Conservation (phyloP, 1,140 invertebrate genomes). For the Bombus terrestris region DNA sequence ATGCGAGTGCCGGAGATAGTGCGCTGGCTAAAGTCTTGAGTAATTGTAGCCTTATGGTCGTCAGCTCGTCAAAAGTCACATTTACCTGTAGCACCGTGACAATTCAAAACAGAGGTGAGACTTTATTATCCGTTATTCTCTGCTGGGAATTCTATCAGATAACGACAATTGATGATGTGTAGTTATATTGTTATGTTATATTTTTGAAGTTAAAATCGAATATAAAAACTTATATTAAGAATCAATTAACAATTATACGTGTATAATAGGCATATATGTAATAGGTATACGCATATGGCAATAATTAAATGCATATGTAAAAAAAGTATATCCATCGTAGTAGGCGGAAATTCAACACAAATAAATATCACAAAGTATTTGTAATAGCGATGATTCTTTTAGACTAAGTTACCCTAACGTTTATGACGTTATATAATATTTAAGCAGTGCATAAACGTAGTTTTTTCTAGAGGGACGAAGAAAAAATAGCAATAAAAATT, state of each 20-base stretch:
- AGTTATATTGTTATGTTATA: neutral
- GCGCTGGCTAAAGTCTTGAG: constrained; percentile 67
- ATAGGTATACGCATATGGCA: too few relatives aligned
- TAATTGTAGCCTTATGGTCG: constrained; percentile 78
- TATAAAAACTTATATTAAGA: neutral
- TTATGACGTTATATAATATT: neutral
- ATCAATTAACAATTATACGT: too few relatives aligned
- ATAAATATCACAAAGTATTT: neutral
- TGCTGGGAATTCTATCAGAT: neutral
- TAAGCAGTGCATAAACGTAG: too few relatives aligned
- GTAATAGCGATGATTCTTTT: neutral
- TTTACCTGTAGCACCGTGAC: constrained; percentile 35
- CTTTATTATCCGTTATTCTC: neutral
- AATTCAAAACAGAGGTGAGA: constrained; percentile 68
- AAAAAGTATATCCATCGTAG: neutral
- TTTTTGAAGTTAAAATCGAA: neutral
- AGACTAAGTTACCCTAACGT: neutral
- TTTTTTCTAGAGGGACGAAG: neutral
- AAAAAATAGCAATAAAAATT: constrained; percentile 54
- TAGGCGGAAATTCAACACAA: neutral
- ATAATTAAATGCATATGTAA: too few relatives aligned
- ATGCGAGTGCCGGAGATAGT: constrained; percentile 62
- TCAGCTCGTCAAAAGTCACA: constrained; percentile 73
- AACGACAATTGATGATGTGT: neutral
- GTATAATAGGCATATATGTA: too few relatives aligned